Evolutionary conservation across 2,888 invertebrate genomes (phyloP), one percentile per base, ranked within the genome.

Genomic region (Encarsia formosa): DNA sequence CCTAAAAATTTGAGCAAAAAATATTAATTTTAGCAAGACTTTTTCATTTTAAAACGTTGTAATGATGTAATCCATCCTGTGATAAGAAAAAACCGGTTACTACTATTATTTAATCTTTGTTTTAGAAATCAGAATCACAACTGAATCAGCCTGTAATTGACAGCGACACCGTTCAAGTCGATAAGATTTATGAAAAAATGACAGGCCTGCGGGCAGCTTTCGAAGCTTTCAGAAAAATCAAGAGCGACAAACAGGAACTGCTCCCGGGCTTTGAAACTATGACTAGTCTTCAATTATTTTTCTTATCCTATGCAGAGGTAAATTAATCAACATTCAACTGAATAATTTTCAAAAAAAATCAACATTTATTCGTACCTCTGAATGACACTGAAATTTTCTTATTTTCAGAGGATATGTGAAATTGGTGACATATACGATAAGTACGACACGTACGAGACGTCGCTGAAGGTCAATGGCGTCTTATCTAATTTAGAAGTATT

Each of bases 171-270:
- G 46, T 56, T 13, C 56, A 56, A 29, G 46, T 56, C 9, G 56
- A 56, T 19, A 56, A 56, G 13, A 52, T 52, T 15, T 56, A 56
- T 20, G 56, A 56, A 16, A 56, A 56, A 20, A 52, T 52, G 32
- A 22, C 48, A 0, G 56, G 56, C n/a, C 13, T 56, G 4, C 16
- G 43, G 11, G 52, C 52, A 5, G 52, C 56, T 16, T 56, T 56
- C 35, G 52, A 56, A 9, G 56, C 56, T 1, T 56, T 41, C 31
- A 48, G 26, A 19, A 44, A 31, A 19, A 5, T 48, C 18, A 23
- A 52, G 11, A 42, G 34, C 16, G 15, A 37, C 8, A 24, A 39
- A 15, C 42, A 52, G 9, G 40, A 51, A 11, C 20, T 18, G 9
- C 24, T 56, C 6, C 45, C 51, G 5, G 56, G 56, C 4, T 56